Evolutionary conservation across 92 coral and sea anemone genomes (phyloP).

Genomic region (Isaurus tuberculatus): DNA sequence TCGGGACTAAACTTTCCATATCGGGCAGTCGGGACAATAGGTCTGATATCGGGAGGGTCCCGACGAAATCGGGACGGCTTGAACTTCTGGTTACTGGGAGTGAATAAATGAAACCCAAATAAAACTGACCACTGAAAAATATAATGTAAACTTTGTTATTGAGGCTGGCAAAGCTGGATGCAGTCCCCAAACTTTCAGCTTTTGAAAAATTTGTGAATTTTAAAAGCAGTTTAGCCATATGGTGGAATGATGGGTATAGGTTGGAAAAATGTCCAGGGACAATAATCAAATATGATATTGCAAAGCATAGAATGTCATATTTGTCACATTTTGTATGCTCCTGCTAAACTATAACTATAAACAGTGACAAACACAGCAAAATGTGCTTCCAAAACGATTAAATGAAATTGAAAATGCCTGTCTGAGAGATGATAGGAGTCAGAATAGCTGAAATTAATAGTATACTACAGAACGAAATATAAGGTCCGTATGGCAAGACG

Average conservation of each 20-base stretch:
- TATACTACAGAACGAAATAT: constrained; percentile 12
- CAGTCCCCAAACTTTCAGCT: constrained; percentile 11
- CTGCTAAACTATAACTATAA: constrained; percentile 19
- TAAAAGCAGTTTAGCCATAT: constrained; percentile 1
- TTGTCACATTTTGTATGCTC: constrained; percentile 20
- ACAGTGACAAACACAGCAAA: constrained; percentile 22
- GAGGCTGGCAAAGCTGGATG: constrained; percentile 12
- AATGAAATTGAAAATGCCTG: constrained; percentile 14
- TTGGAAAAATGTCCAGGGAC: constrained; percentile 17
- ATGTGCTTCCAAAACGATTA: constrained; percentile 22
- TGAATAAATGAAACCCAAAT: constrained; percentile 4
- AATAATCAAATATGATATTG: neutral
- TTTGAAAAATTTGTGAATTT: constrained; percentile 19
- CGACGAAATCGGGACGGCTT: too few species aligned
- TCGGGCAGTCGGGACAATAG: too few species aligned
- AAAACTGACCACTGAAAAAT: constrained; percentile 17
- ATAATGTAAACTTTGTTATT: neutral
- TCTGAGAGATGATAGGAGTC: constrained; percentile 22
- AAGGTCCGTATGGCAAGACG: constrained; percentile 18
- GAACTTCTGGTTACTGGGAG: too few species aligned
- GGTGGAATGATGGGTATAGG: constrained; percentile 6
- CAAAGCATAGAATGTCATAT: constrained; percentile 23
- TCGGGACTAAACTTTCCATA: too few species aligned
- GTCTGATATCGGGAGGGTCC: too few species aligned
- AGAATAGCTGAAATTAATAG: constrained; percentile 31